Conservation (phyloP, 2,113 vertebrate species). For the Ceyx cyanopectus region DNA sequence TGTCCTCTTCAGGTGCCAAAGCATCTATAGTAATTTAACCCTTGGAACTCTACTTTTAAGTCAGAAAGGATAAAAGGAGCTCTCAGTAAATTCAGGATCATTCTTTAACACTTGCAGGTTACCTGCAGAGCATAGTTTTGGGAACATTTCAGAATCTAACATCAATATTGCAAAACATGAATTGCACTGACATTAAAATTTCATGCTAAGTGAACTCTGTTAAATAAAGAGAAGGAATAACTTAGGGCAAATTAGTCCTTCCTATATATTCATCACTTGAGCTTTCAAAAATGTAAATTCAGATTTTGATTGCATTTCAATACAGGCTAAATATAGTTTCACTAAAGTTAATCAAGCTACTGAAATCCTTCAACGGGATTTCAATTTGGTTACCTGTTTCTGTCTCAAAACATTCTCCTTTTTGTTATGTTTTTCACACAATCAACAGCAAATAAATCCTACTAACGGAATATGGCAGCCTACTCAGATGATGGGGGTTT, state of each 20-base stretch:
- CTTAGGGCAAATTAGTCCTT: background rate
- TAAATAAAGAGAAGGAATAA: conserved; percentile 12
- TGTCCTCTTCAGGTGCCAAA: background rate
- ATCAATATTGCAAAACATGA: conserved; percentile 40
- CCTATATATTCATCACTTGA: background rate
- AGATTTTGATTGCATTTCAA: background rate
- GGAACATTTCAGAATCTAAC: conserved; percentile 1
- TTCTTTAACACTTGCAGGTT: background rate
- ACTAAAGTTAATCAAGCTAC: background rate
- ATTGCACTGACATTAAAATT: conserved; percentile 29
- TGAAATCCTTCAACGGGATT: background rate
- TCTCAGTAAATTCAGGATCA: background rate
- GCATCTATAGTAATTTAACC: background rate
- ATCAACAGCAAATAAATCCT: background rate
- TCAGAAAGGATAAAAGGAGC: background rate
- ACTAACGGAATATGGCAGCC: background rate
- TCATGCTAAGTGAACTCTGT: conserved; percentile 19
- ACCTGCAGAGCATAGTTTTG: background rate
- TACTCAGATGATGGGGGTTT: background rate
- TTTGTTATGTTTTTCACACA: background rate
- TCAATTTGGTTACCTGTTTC: background rate
- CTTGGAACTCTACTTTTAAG: background rate
- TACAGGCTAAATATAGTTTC: background rate
- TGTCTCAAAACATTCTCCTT: background rate
- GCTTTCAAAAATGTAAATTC: background rate